Percentiles rank a stretch among this genome's conserved stretches.
phyloP scores from a whole-genome alignment of 2,113 vertebrate species.

The Typhlomys cinereus region DNA sequence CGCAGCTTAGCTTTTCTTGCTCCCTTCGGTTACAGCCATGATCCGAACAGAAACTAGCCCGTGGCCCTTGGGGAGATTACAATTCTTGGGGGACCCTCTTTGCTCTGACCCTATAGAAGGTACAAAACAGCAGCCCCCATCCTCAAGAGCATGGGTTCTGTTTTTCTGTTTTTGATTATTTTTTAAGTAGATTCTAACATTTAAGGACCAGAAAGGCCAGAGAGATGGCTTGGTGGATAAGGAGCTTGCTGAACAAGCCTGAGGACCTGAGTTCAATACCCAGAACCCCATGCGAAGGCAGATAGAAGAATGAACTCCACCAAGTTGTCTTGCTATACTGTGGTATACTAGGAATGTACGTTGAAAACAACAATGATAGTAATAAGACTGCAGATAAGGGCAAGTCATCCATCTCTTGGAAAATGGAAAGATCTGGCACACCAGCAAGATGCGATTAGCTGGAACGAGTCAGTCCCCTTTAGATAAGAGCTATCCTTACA shows the following conservation, averaged over 20 bases:
- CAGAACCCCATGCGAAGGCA: too few species aligned
- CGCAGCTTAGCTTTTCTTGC: neutral
- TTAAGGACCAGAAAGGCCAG: neutral
- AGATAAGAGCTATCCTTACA: too few species aligned
- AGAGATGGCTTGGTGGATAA: too few species aligned
- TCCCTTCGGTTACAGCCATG: neutral
- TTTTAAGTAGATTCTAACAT: neutral
- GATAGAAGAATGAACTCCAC: too few species aligned
- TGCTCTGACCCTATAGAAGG: neutral
- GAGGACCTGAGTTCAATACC: too few species aligned
- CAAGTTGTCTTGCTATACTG: too few species aligned
- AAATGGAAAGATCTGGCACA: neutral
- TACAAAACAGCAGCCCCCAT: too few species aligned
- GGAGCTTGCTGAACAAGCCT: too few species aligned
- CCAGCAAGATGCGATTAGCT: neutral
- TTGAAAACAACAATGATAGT: too few species aligned
- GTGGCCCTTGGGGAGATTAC: neutral
- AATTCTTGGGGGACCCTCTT: neutral
- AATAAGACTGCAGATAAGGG: neutral
- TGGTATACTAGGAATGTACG: too few species aligned
- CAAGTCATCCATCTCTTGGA: neutral
- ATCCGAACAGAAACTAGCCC: neutral
- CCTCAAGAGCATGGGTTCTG: neutral
- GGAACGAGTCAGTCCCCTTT: accelerated
- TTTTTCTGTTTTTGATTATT: neutral